Percentiles rank a stretch among this genome's conserved stretches.
Evolutionary conservation across 2,888 invertebrate species (phyloP).

Genomic region (Polymixis lichenea): DNA sequence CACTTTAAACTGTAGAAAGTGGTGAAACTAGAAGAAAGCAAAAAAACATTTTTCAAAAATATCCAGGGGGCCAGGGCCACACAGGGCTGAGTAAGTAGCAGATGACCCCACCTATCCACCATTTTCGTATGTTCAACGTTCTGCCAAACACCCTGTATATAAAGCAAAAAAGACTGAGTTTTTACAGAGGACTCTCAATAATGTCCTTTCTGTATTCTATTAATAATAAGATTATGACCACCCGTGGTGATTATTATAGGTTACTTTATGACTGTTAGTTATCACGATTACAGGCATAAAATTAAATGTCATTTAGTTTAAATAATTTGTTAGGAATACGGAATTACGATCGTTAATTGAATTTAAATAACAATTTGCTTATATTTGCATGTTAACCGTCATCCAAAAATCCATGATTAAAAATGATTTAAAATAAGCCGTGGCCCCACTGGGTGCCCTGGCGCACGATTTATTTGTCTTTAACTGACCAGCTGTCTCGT

Average conservation of each 20-base stretch:
- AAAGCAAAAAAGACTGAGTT: background rate
- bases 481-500: background rate
- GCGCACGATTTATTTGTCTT: background rate
- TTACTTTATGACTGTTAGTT: background rate
- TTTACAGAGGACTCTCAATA: background rate
- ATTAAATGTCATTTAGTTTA: background rate
- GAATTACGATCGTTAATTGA: background rate
- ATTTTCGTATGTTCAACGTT: too few relatives aligned
- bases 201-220: background rate
- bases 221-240: background rate
- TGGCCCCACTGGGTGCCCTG: background rate
- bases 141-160: too few relatives aligned
- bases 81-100: too few relatives aligned
- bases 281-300: background rate
- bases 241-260: background rate
- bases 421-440: background rate
- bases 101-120: too few relatives aligned
- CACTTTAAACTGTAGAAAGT: too few relatives aligned
- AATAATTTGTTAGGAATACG: background rate
- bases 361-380: background rate
- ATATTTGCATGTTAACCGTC: background rate
- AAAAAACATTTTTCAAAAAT: too few relatives aligned
- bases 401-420: background rate
- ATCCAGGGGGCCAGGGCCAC: too few relatives aligned
- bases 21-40: too few relatives aligned